Base-by-base conservation (phyloP, 2,113 vertebrate genomes). In the Xyliphius kryptos region DNA sequence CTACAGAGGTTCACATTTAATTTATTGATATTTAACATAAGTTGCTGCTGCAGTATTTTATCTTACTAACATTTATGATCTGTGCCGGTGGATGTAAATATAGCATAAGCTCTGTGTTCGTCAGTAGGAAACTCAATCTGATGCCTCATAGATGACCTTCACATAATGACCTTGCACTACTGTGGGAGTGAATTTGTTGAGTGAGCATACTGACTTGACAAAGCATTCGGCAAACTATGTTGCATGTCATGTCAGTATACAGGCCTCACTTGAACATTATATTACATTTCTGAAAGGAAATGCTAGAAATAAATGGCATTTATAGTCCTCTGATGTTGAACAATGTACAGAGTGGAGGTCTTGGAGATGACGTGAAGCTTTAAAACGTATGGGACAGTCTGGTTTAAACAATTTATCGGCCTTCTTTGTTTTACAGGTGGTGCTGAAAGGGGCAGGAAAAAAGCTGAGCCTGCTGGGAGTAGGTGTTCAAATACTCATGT, bases 391-490 rank as follows among this genome's bases (percentile, higher is more conserved):
- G 37, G 19, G 9, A 6, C 5, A 19, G n/a, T 16, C 15, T 14
- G 9, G 32, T 10, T 21, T 15, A n/a, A 46, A 41, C 51, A 19
- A 2, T n/a, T 37, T 22, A 16, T 20, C 53, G 16, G 56, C 43
- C 21, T 2, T 58, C 51, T 61, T 55, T 61, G 13, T 10, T 49
- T 20, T 68, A 19, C 64, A 89, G 87, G 87, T 89, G 76, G 87
- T 89, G 74, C 74, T 89, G 61, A 89, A 88, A 79, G 87, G 87
- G 26, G 86, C 87, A 0, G 86, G 86, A 67, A 89, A 89, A 79
- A 89, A 89, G 70, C 78, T 88, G 69, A 88, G 86, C 72, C 82
- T 89, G 46, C 82, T 89, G 1, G 87, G 87, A 77, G 87, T 89
- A 83, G 80, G 87, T 84, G 14, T 60, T 6, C 8, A 17, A 14